Evolutionary conservation across 2,888 invertebrate genomes (phyloP), one percentile per base, ranked within the genome.

Genomic region (Cephus sareptanus): DNA sequence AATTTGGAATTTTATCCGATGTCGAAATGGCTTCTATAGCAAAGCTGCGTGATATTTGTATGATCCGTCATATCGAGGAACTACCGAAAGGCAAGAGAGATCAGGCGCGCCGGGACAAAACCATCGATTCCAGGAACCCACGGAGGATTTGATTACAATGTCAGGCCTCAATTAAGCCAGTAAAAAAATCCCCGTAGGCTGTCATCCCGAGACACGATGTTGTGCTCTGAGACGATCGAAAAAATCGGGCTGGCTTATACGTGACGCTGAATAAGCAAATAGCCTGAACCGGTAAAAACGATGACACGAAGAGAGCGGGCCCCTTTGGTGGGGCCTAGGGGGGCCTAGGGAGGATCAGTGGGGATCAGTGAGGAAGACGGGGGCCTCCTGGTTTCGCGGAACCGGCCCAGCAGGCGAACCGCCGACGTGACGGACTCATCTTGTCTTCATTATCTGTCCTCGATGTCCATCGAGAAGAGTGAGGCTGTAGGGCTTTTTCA

Each of bases 61-160:
- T 23, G 56, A 23, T 23, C 56, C 23, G 1, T 56, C 23, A 23
- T 56, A 56, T 56, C 56, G 9, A 56, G 56, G 9, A 56, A 23
- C 23, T 56, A 23, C 9, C 56, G 56, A 56, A 23, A 56, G 56
- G 56, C 56, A 9, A 56, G 23, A 56, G 23, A 56, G 69, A 78
- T 79, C 79, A 73, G 76, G 40, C 15, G 70, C 35, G 40, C 75
- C 33, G 79, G 79, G 70, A 79, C 78, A 77, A 79, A 81, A 78
- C 74, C 71, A 77, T 80, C 80, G 82, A 77, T 85, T 85, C 83
- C 75, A 74, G 78, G 83, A 84, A 85, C 78, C 74, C 75, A 74
- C 76, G 74, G 75, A 81, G 79, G 81, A 84, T 84, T 84, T 82
- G 82, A 84, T 85, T 85, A 83, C 82, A 83, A 80, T 84, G 83